These are phyloP conservation scores for Dinomys branickii DNA, from an alignment of 2,113 vertebrate genomes.

Conservation along the genomic window DNA sequence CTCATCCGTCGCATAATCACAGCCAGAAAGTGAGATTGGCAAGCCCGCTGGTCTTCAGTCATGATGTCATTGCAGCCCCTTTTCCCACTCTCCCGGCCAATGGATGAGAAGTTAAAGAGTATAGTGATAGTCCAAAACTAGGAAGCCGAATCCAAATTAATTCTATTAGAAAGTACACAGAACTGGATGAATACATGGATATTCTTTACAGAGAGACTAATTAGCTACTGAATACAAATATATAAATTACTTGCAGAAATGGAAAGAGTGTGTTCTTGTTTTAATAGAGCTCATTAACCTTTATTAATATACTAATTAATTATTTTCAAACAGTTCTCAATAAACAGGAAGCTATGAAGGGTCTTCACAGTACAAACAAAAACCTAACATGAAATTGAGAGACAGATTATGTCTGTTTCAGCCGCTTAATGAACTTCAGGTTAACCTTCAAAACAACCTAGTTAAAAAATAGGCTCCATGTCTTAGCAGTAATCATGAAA, in stretches of 20 bases:
- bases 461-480: not conserved
- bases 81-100: not conserved
- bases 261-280: not conserved
- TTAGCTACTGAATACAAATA: not conserved
- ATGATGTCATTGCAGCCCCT: not conserved
- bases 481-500: not conserved
- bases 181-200: not conserved
- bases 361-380: not conserved
- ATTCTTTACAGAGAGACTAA: not conserved
- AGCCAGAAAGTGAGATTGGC: not conserved
- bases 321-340: not conserved
- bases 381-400: not conserved
- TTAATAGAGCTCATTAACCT: not conserved
- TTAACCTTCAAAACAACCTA: not conserved
- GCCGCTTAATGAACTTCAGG: not conserved
- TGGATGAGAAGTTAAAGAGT: not conserved
- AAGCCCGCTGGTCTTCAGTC: not conserved
- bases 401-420: not conserved
- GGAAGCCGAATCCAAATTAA: not conserved
- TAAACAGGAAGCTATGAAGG: not conserved
- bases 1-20: not conserved
- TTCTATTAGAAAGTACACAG: not conserved
- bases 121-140: not conserved
- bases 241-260: not conserved
- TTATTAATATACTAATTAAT: not conserved